These are phyloP conservation scores for Hydropsyche tenuis DNA, from an alignment of 1,140 invertebrate species.

Conservation along the genomic window DNA sequence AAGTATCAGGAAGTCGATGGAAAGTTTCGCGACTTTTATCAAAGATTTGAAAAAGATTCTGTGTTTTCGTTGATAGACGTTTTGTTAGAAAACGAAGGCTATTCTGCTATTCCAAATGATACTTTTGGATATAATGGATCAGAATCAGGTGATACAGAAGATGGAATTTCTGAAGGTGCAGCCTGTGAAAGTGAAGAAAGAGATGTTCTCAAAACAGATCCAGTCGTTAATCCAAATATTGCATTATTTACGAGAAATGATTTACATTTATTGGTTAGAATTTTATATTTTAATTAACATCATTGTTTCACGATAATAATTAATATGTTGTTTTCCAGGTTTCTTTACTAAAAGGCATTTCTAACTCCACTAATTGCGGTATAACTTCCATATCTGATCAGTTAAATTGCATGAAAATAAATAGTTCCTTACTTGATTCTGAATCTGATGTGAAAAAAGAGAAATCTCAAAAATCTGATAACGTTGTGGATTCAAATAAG, in stretches of 20 bases:
- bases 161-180: constrained; percentile 56
- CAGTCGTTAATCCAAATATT: constrained; percentile 42
- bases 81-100: constrained; percentile 66
- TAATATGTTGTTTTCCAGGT: constrained; percentile 53
- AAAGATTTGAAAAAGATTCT: constrained; percentile 77
- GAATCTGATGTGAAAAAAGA: constrained; percentile 15
- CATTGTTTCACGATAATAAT: background rate
- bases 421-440: constrained; percentile 32
- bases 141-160: constrained; percentile 63
- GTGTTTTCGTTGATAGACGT: constrained; percentile 77
- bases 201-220: constrained; percentile 39
- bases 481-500: background rate
- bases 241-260: constrained; percentile 47
- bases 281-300: background rate
- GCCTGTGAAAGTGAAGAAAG: constrained; percentile 37
- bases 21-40: constrained; percentile 69
- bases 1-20: constrained; percentile 73
- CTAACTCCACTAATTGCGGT: constrained; percentile 34
- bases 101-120: constrained; percentile 38
- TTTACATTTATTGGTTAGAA: constrained; percentile 45
- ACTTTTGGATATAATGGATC: constrained; percentile 58
- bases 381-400: constrained; percentile 40
- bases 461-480: background rate
- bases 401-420: constrained; percentile 24
- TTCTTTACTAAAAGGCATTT: constrained; percentile 60